A percentile compares a stretch with the other conserved stretches of the same genome.
These are phyloP conservation scores for Mystacides longicornis DNA, from an alignment of 2,888 invertebrate genomes.

Conservation along the genomic window DNA sequence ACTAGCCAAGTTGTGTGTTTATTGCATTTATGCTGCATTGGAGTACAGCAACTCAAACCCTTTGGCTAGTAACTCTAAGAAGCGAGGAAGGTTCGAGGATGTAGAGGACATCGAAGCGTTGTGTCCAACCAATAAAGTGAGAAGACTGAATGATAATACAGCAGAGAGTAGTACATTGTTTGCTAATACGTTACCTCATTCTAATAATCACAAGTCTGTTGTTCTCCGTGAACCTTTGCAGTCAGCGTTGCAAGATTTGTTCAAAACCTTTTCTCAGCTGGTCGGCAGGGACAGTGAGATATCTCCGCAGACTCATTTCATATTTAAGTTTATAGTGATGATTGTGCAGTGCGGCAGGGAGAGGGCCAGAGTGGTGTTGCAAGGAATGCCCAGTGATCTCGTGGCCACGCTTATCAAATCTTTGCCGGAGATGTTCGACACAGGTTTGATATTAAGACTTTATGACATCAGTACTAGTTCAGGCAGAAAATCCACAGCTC, in stretches of 20 bases:
- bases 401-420: conserved; percentile 76
- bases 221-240: conserved; percentile 56
- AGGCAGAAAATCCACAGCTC: conserved; percentile 78
- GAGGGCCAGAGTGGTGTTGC: conserved; percentile 60
- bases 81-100: conserved; percentile 54
- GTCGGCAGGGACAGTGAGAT: conserved; percentile 68
- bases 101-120: conserved; percentile 53
- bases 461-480: conserved; percentile 70
- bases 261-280: conserved; percentile 62
- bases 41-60: conserved; percentile 49
- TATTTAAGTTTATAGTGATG: conserved; percentile 67
- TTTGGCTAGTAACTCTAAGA: conserved; percentile 43
- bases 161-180: conserved; percentile 52
- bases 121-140: conserved; percentile 53
- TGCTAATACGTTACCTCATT: conserved; percentile 36
- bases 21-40: conserved; percentile 63
- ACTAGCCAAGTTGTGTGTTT: conserved; percentile 67
- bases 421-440: conserved; percentile 68
- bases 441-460: conserved; percentile 63
- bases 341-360: conserved; percentile 72
- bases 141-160: conserved; percentile 56
- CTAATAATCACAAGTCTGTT: conserved; percentile 32
- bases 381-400: conserved; percentile 66
- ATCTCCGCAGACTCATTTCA: conserved; percentile 77
- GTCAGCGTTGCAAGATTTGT: conserved; percentile 60